A percentile compares a stretch with the other conserved stretches of the same genome.
These are phyloP conservation scores for Telmatherina bonti DNA, from an alignment of 2,797 vertebrate genomes.

Conservation along the genomic window DNA sequence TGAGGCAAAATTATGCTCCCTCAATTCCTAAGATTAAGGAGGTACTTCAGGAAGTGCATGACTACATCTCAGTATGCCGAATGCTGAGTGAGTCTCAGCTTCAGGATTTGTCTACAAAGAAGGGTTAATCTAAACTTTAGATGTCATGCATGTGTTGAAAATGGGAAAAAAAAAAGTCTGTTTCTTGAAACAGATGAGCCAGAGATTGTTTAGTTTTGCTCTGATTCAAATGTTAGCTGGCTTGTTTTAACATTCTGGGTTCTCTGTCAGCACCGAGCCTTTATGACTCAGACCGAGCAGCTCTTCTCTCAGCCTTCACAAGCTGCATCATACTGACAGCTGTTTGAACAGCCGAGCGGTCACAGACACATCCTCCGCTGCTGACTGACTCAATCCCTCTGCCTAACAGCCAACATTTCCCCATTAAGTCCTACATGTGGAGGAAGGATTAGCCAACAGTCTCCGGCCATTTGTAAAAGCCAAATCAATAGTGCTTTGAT, in stretches of 20 bases:
- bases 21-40: neutral
- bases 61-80: neutral
- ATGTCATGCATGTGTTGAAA: constrained; percentile 15
- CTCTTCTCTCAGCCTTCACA: constrained; percentile 33
- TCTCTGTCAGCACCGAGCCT: constrained; percentile 23
- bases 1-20: neutral
- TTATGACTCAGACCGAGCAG: constrained; percentile 58
- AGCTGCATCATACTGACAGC: constrained; percentile 33
- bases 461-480: constrained; percentile 51
- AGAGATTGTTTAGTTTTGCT: constrained; percentile 30
- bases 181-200: constrained; percentile 23
- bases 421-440: constrained; percentile 42
- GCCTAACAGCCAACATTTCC: constrained; percentile 56
- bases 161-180: constrained; percentile 1
- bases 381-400: constrained; percentile 25
- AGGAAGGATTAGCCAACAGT: constrained; percentile 51
- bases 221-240: constrained; percentile 13
- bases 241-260: constrained; percentile 39
- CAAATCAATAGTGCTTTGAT: constrained; percentile 60
- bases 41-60: neutral
- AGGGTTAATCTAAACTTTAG: neutral
- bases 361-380: constrained; percentile 28
- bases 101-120: neutral
- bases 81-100: neutral
- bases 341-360: constrained; percentile 50